Evolutionary conservation across 2,797 vertebrate genomes (phyloP).

Genomic region (Steatocranus sp.): DNA sequence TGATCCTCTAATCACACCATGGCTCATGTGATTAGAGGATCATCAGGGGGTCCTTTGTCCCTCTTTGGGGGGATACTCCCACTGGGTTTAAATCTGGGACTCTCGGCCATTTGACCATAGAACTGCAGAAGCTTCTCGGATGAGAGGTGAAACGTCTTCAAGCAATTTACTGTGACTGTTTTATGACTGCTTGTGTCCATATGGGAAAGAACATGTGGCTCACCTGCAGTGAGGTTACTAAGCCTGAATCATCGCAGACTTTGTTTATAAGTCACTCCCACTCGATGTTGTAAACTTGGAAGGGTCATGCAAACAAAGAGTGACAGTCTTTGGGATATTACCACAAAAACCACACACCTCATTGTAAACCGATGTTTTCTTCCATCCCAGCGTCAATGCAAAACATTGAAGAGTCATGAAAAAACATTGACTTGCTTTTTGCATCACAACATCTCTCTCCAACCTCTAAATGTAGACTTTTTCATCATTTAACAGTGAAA

Average conservation of each 20-base stretch:
- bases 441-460: neutral
- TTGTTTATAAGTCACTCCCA: neutral
- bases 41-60: no score
- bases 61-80: no score
- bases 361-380: accelerated
- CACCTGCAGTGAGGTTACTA: neutral
- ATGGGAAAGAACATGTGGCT: accelerated
- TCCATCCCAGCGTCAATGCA: neutral
- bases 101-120: no score
- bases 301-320: neutral
- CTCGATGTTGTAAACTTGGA: neutral
- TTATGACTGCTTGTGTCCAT: neutral
- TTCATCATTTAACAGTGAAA: neutral
- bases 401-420: neutral
- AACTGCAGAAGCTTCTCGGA: no score
- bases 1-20: no score
- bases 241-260: neutral
- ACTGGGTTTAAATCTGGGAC: no score
- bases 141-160: no score
- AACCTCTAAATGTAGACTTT: neutral
- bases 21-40: no score
- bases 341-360: neutral
- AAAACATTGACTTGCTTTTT: neutral
- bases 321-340: accelerated
- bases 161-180: neutral